Base-by-base conservation (phyloP, 2,888 invertebrate species). In the Sinhomidia bicolor region DNA sequence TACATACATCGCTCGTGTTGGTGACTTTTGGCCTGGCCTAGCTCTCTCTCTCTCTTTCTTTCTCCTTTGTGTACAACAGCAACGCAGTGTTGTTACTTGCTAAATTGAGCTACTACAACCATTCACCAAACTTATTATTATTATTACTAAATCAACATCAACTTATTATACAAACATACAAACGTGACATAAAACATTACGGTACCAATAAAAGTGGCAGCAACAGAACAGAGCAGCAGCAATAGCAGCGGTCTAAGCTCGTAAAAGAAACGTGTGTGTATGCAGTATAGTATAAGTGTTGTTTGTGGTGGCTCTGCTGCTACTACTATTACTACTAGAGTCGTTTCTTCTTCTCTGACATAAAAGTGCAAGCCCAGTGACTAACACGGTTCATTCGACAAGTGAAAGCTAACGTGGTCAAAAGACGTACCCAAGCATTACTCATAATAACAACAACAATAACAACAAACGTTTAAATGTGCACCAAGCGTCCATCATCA, bases 401-500 rank as follows among this genome's bases (percentile, higher is more conserved):
- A 76, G 76, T 76, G 76, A 76, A 76, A 76, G 76, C 51, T 76
- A 29, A 76, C 10, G 62, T 65, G 62, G 62, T 17, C 14, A 65
- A 29, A 32, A 65, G 32, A 17, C 29, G 57, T 60, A 60, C n/a
- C n/a, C n/a, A n/a, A n/a, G n/a, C n/a, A n/a, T n/a, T n/a, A n/a
- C n/a, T n/a, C n/a, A n/a, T n/a, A n/a, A n/a, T n/a, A n/a, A n/a
- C n/a, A n/a, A n/a, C n/a, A n/a, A n/a, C n/a, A n/a, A n/a, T n/a
- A n/a, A n/a, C n/a, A n/a, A n/a, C n/a, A n/a, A n/a, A n/a, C n/a
- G n/a, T n/a, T 60, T 60, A 6, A 5, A 12, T 9, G 7, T 47
- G 12, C 47, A 47, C 2, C 47, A 47, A 47, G 9, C n/a, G n/a
- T n/a, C n/a, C n/a, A n/a, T n/a, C n/a, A n/a, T n/a, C n/a, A n/a